These are phyloP conservation scores for Asobara japonica DNA, from an alignment of 1,140 invertebrate genomes.

Conservation along the genomic window DNA sequence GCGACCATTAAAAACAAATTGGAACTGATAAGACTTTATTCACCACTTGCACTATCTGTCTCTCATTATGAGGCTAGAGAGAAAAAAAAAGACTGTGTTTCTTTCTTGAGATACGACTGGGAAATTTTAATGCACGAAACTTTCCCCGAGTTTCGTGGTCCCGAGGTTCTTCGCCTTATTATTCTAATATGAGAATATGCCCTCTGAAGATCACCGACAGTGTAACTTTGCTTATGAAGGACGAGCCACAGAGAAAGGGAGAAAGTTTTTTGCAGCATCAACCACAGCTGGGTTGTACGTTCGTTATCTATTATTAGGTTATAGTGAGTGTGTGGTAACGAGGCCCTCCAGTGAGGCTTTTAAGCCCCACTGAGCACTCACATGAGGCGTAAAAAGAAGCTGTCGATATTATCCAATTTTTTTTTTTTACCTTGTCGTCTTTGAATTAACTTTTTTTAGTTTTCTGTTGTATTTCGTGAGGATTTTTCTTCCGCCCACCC, in stretches of 20 bases:
- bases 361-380: neutral
- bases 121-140: neutral
- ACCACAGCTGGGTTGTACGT: neutral
- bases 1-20: neutral
- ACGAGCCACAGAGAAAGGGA: neutral
- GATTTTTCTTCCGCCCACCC: neutral
- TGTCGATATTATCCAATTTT: constrained; percentile 4
- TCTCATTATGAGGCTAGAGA: neutral
- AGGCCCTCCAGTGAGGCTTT: neutral
- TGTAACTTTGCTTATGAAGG: neutral
- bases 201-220: neutral
- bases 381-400: neutral
- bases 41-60: neutral
- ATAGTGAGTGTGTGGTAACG: constrained; percentile 6
- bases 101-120: neutral
- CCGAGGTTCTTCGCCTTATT: neutral
- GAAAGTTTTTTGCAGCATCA: neutral
- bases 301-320: constrained; percentile 17
- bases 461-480: neutral
- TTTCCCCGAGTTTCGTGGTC: neutral
- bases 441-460: neutral
- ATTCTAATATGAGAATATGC: neutral
- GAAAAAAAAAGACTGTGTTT: neutral
- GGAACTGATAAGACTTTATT: neutral
- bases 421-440: neutral